Base-by-base conservation (phyloP, 2,888 invertebrate species). In the Andrena hattorfiana region DNA sequence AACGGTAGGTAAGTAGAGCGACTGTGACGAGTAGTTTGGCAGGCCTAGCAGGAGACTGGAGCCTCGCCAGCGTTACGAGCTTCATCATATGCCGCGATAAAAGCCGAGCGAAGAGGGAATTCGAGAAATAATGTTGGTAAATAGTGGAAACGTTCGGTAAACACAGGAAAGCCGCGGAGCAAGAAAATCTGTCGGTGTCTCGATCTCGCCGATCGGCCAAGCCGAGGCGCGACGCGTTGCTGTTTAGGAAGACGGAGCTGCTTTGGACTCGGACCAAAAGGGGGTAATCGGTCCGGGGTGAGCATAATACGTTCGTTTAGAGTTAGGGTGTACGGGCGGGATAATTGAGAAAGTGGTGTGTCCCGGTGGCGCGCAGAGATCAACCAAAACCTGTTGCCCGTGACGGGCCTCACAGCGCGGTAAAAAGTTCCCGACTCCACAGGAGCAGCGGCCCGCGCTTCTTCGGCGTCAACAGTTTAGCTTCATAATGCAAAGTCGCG, bases 321-420 rank as follows among this genome's bases (percentile, higher is more conserved):
- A 74, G 76, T 87, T 70, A 66, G 59, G 59, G 35, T 51, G 79
- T 51, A 81, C 67, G 26, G 35, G 48, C 85, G 54, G 83, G 73
- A 59, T 81, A 85, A 86, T 73, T 68, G 73, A 77, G 77, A 77
- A 80, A 82, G 63, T 62, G 70, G 42, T 72, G 32, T 75, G 63
- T 63, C 56, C 30, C 69, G 30, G 42, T 60, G 42, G 42, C 42
- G 7, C 30, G 42, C 64, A 54, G 67, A 81, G 85, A 87, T 88
- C 81, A 81, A 69, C 81, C 78, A 81, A 83, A 87, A 87, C 90
- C 89, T 90, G 90, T 89, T 87, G 86, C 89, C 87, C 87, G 86
- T 90, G 92, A 92, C 90, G 89, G 90, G 90, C 91, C 91, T 90
- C 92, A 91, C 91, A 90, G 84, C 87, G 88, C 84, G 92, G 91